phyloP scores from a whole-genome alignment of 2,113 vertebrate genomes.

The Prietella phreatophila region DNA sequence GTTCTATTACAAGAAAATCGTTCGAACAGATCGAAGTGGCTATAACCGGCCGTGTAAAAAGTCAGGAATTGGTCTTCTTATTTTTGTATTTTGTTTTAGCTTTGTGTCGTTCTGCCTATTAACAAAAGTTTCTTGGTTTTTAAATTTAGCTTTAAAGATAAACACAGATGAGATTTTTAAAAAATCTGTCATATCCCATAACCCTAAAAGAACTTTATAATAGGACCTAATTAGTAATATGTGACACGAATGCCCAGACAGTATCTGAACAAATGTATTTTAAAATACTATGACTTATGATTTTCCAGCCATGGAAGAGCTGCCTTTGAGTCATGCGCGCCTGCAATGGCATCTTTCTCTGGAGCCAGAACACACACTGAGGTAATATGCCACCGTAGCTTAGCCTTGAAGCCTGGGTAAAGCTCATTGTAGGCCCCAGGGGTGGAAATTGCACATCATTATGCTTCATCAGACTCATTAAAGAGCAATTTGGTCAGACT shows the following conservation, averaged over 20 bases:
- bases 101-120: neutral
- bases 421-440: constrained; percentile 48
- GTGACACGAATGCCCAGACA: neutral
- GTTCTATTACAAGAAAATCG: neutral
- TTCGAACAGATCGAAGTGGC: neutral
- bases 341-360: constrained; percentile 45
- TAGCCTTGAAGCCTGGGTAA: constrained; percentile 48
- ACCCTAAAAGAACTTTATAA: neutral
- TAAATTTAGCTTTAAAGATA: neutral
- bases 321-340: constrained; percentile 38
- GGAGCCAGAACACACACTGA: constrained; percentile 45
- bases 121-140: neutral
- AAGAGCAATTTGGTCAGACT: constrained; percentile 51
- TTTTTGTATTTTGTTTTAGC: neutral
- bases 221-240: neutral
- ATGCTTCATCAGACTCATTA: constrained; percentile 55
- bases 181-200: neutral
- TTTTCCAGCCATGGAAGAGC: constrained; percentile 26
- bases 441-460: constrained; percentile 53
- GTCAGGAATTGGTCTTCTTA: neutral
- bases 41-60: neutral
- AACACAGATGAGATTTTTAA: neutral
- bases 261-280: neutral
- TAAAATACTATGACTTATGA: constrained; percentile 18
- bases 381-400: constrained; percentile 51